Percentiles rank a stretch among this genome's conserved stretches.
phyloP scores from a whole-genome alignment of 2,113 vertebrate genomes.

The Chitala chitala region DNA sequence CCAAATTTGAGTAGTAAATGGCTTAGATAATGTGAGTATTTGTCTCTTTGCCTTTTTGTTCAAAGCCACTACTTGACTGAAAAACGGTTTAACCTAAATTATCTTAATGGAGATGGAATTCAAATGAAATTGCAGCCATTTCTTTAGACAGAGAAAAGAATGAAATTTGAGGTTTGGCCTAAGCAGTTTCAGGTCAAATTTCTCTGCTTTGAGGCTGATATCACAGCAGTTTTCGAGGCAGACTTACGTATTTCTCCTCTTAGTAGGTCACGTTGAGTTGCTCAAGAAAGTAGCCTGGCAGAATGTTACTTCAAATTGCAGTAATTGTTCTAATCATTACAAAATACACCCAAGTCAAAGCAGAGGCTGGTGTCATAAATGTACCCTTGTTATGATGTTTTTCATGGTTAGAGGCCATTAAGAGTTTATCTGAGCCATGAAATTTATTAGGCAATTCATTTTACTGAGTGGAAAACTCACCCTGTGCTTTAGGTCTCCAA shows the following conservation, averaged over 20 bases:
- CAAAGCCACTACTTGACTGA: slow-evolving; percentile 27
- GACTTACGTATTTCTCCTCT: background rate
- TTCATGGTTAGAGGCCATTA: slow-evolving; percentile 29
- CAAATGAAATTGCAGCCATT: slow-evolving; percentile 54
- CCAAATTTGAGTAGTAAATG: slow-evolving; percentile 54
- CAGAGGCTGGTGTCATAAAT: slow-evolving; percentile 22
- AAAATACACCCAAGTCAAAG: slow-evolving; percentile 24
- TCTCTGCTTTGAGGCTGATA: background rate
- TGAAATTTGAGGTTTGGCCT: background rate
- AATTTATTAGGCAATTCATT: slow-evolving; percentile 41
- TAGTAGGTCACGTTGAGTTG: slow-evolving; percentile 9
- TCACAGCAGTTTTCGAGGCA: background rate
- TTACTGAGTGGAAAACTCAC: slow-evolving; percentile 30
- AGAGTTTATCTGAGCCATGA: slow-evolving; percentile 36
- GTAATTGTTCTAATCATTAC: slow-evolving; percentile 34
- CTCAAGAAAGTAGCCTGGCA: slow-evolving; percentile 21
- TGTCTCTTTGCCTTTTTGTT: slow-evolving; percentile 49
- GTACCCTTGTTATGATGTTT: slow-evolving; percentile 28
- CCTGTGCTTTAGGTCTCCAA: slow-evolving; percentile 20
- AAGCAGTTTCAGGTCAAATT: slow-evolving; percentile 16
- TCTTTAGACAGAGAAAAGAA: slow-evolving; percentile 38
- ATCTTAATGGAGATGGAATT: slow-evolving; percentile 56
- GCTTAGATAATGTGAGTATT: slow-evolving; percentile 56
- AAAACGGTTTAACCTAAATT: slow-evolving; percentile 55
- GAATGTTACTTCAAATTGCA: slow-evolving; percentile 21